Base-by-base conservation (phyloP, 2,113 vertebrate genomes). In the Prolemur simus region DNA sequence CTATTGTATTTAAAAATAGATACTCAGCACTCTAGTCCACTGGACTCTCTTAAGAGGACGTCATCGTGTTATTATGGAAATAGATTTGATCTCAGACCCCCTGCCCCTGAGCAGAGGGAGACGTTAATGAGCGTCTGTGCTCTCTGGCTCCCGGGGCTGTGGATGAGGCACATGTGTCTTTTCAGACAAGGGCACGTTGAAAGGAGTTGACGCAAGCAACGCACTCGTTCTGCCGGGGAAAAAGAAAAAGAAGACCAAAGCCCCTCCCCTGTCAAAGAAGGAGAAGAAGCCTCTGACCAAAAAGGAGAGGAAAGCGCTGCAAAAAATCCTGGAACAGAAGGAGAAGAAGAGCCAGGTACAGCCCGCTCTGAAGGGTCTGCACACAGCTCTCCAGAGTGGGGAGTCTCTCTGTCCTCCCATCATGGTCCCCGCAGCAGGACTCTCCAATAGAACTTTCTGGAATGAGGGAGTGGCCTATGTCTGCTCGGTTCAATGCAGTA, bases 301-400 rank as follows among this genome's bases (percentile, higher is more conserved):
- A 98, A 99, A 99, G 64, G 99, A 99, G 97, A 99, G 97, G 97
- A 99, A 99, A 89, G 98, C 98, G 66, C 98, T 99, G 88, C 98
- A 99, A 98, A 99, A 99, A 71, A 96, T 99, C 87, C 60, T 99
- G 92, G 99, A 99, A 82, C 99, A 99, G 84, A 99, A 99, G 91
- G 98, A 99, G 14, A 99, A 99, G 97, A 99, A 99, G 96, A 98
- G 98, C 13, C 98, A 99, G 98, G 99, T 99, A 85, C 0, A 3
- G 0, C 32, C 0, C 15, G 0, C 27, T 0, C 5, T 0, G 8
- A 2, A 2, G 14, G 42, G 0, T 29, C 49, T 13, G 12, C 14
- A 1, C 23, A 4, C 7, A 0, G 21, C 21, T 14, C n/a, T 2
- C 2, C 21, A 0, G 4, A 0, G 0, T 20, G 3, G 1, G 3